Percentiles rank a stretch among this genome's conserved stretches.
These are phyloP conservation scores for Loxodonta africana DNA, from an alignment of 2,113 vertebrate species.

Conservation along the genomic window DNA sequence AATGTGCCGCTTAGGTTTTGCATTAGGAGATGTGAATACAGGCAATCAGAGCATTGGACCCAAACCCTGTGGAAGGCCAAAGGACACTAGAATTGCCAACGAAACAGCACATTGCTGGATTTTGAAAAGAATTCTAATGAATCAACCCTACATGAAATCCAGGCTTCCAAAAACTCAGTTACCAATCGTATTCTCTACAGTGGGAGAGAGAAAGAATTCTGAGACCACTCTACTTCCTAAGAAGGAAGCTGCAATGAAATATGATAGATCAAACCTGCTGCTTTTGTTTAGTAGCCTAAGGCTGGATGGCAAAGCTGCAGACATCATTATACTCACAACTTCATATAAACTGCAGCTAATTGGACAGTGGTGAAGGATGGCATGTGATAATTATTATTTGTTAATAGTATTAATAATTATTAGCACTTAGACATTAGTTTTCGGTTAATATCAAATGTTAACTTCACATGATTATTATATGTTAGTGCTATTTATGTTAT, in stretches of 20 bases:
- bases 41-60: not conserved
- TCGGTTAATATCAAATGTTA: not conserved
- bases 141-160: not conserved
- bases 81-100: not conserved
- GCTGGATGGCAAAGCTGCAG: not conserved
- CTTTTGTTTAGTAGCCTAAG: not conserved
- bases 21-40: not conserved
- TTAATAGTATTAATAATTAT: not conserved
- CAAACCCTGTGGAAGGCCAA: not conserved
- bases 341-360: not conserved
- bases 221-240: not conserved
- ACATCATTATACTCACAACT: not conserved
- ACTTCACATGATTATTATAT: not conserved
- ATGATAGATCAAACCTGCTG: not conserved
- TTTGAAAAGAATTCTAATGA: not conserved
- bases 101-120: not conserved
- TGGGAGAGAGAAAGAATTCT: not conserved
- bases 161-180: not conserved
- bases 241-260: not conserved
- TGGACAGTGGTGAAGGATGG: not conserved
- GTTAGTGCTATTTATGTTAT: not conserved
- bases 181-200: constrained; percentile 3
- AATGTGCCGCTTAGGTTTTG: not conserved
- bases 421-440: not conserved
- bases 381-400: not conserved